Evolutionary conservation across 2,797 vertebrate genomes (phyloP).

Genomic region (Pterois miles): DNA sequence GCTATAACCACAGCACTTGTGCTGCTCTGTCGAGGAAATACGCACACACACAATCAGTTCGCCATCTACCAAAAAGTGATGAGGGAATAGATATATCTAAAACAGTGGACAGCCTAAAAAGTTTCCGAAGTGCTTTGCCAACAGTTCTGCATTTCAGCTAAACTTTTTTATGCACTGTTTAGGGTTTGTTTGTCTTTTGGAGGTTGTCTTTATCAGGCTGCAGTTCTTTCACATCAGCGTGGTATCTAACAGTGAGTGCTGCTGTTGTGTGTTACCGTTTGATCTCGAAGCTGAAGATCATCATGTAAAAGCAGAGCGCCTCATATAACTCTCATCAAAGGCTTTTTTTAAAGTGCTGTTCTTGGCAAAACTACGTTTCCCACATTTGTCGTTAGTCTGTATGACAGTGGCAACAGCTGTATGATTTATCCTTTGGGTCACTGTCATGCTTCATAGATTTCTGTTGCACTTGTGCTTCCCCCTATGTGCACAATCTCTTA

Average conservation of each 20-base stretch:
- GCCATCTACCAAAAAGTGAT: conserved; percentile 22
- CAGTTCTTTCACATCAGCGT: neutral
- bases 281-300: conserved; percentile 17
- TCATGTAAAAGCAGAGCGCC: conserved; percentile 21
- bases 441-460: conserved; percentile 46
- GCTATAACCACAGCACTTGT: conserved; percentile 43
- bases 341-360: conserved; percentile 21
- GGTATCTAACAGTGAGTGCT: neutral
- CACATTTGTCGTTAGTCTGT: conserved; percentile 59
- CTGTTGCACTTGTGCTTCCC: conserved; percentile 43
- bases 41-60: conserved; percentile 20
- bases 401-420: conserved; percentile 30
- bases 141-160: conserved; percentile 37
- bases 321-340: conserved; percentile 30
- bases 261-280: conserved; percentile 11
- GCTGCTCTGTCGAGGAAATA: conserved; percentile 59
- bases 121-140: conserved; percentile 55
- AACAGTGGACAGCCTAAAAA: conserved; percentile 32
- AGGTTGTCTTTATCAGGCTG: conserved; percentile 11
- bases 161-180: neutral
- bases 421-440: conserved; percentile 53
- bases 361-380: conserved; percentile 54
- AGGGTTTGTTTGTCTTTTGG: conserved; percentile 24
- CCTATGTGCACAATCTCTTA: conserved; percentile 12
- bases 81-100: conserved; percentile 51